Conservation (phyloP, 2,797 vertebrate species). For the Sebastes steindachneri region DNA sequence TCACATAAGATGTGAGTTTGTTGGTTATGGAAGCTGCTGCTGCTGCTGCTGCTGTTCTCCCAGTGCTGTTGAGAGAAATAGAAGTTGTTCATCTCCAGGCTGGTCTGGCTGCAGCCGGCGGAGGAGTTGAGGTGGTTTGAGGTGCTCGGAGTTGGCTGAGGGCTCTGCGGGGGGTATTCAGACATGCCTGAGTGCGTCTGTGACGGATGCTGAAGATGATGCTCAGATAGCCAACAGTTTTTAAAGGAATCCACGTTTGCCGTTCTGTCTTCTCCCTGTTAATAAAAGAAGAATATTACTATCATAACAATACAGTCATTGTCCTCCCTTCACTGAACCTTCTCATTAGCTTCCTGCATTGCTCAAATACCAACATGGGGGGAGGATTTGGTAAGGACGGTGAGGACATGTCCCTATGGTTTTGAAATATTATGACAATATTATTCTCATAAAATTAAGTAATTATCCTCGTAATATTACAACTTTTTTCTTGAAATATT, state of each 20-base stretch:
- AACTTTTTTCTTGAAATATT: too few relatives aligned
- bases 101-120: conserved; percentile 5
- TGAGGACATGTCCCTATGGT: too few relatives aligned
- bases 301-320: not conserved
- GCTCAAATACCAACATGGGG: conserved; percentile 12
- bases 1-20: not conserved
- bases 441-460: too few relatives aligned
- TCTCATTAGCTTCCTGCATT: conserved; percentile 10
- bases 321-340: not conserved
- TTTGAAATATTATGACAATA: too few relatives aligned
- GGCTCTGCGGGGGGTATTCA: conserved; percentile 27
- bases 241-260: conserved; percentile 24
- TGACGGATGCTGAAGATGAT: conserved; percentile 49
- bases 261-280: conserved; percentile 59
- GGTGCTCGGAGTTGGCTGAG: conserved; percentile 13
- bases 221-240: conserved; percentile 31
- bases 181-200: conserved; percentile 57
- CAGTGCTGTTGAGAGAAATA: conserved; percentile 34
- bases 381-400: too few relatives aligned
- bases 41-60: conserved; percentile 7
- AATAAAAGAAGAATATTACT: conserved; percentile 54
- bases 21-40: not conserved
- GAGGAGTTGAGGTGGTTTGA: conserved; percentile 2
- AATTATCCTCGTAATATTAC: too few relatives aligned
- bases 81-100: conserved; percentile 32